Percentiles rank a stretch among this genome's conserved stretches.
Conservation (phyloP, 1,140 invertebrate genomes). For the Oreohelix idahoensis region DNA sequence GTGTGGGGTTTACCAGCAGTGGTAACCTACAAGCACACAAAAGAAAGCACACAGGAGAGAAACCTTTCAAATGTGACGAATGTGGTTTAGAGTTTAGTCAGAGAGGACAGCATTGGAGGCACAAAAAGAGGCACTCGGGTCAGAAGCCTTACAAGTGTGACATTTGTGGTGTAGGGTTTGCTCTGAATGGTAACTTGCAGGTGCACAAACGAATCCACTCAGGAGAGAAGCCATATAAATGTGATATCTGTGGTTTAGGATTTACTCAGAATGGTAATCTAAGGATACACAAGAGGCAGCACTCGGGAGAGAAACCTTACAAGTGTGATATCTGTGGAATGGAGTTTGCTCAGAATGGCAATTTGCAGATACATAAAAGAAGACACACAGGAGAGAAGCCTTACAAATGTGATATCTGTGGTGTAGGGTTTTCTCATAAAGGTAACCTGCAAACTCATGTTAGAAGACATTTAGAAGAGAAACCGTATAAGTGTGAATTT, state of each 20-base stretch:
- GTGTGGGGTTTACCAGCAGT: background rate
- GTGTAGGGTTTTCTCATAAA: background rate
- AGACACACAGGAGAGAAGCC: slow-evolving; percentile 18
- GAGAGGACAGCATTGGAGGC: background rate
- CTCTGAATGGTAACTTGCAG: slow-evolving; percentile 11
- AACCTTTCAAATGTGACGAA: slow-evolving; percentile 1
- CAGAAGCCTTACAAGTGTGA: slow-evolving; percentile 19
- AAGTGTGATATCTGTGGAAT: slow-evolving; percentile 53
- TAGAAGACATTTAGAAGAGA: slow-evolving; percentile 2
- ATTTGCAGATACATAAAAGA: slow-evolving; percentile 10
- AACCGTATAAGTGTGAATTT: slow-evolving; percentile 27
- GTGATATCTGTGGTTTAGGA: slow-evolving; percentile 24
- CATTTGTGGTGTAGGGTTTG: slow-evolving; percentile 22
- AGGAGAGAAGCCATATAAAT: slow-evolving; percentile 14
- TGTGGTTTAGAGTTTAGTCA: background rate
- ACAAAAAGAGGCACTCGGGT: background rate
- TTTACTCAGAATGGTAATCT: slow-evolving; percentile 72
- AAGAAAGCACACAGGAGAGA: slow-evolving; percentile 18
- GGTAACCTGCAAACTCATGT: background rate
- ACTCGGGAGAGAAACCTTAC: slow-evolving; percentile 71
- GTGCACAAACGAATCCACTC: slow-evolving; percentile 34
- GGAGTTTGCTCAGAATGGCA: slow-evolving; percentile 36
- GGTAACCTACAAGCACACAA: background rate
- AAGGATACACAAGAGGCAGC: slow-evolving; percentile 66
- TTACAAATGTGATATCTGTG: slow-evolving; percentile 16